Base-by-base conservation (phyloP, 2,888 invertebrate species). In the Limnephilus marmoratus region DNA sequence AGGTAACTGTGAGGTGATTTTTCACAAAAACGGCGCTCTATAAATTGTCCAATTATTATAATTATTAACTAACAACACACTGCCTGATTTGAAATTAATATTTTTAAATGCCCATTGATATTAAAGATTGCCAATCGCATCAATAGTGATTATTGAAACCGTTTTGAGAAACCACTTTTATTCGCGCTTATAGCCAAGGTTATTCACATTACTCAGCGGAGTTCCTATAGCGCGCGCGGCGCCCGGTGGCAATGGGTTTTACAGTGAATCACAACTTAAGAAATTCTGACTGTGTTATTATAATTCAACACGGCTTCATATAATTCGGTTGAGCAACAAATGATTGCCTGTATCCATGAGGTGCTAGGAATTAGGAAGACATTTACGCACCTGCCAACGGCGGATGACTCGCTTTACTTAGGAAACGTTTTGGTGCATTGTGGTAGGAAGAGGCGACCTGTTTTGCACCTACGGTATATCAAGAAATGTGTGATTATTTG, bases 181-280 rank as follows among this genome's bases (percentile, higher is more conserved):
- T 82, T 82, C 34, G 34, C 34, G 68, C 82, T 86, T 53, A 85
- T 11, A 15, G 5, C 31, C 86, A 86, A 86, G 86, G 86, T 45
- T 86, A 86, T 86, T 86, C 86, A 86, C 29, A 31, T 86, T 86
- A 80, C 80, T 80, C 88, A 89, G 80, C 24, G n/a, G 53, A 53
- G 88, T 88, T 53, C 80, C 45, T 86, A 86, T 13, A 49, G 24
- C 41, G 85, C 85, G 24, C 41, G 85, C 85, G 29, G 37, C 41
- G 85, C 85, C 45, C 13, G 2, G 81, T n/a, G 87, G 31, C n/a
- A n/a, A 37, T 80, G 88, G 88, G 80, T 89, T 89, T 89, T 89
- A 89, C 88, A 4, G 88, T 89, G 88, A 89, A 80, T 89, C 88
- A 89, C 80, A 37, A 24, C 18, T 89, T 80, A 18, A 80, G 41